A percentile compares a stretch with the other conserved stretches of the same genome.
Conservation (phyloP, 2,888 invertebrate genomes). For the Perizoma affinitatum region DNA sequence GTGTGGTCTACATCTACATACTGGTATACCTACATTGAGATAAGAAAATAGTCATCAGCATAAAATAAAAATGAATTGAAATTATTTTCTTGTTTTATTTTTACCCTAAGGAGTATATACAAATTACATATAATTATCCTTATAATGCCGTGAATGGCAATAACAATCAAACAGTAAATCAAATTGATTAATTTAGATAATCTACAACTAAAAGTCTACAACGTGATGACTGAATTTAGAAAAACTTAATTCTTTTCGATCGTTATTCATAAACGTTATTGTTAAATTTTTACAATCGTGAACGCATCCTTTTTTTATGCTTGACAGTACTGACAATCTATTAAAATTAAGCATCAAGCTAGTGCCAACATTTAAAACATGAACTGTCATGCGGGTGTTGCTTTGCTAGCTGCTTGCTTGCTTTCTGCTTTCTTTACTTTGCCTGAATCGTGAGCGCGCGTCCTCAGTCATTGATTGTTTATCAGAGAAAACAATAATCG, state of each 20-base stretch:
- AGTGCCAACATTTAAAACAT: constrained; percentile 59
- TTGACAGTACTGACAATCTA: constrained; percentile 49
- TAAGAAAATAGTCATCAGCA: constrained; percentile 81
- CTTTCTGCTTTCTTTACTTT: constrained; percentile 76
- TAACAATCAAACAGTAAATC: too few species aligned
- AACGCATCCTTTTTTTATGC: constrained; percentile 48
- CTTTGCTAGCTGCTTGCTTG: constrained; percentile 66
- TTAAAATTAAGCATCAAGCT: constrained; percentile 30
- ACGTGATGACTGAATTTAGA: too few species aligned
- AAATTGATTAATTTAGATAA: too few species aligned
- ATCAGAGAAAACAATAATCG: constrained; percentile 60
- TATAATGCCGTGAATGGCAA: too few species aligned
- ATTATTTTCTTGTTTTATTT: constrained; percentile 19
- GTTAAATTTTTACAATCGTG: constrained; percentile 25
- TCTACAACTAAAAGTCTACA: too few species aligned
- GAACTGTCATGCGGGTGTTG: constrained; percentile 71
- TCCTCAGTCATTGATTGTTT: constrained; percentile 68
- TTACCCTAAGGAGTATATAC: background rate
- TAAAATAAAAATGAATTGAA: constrained; percentile 62
- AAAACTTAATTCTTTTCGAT: too few species aligned
- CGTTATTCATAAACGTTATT: too few species aligned
- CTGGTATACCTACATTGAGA: constrained; percentile 60
- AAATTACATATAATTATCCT: too few species aligned
- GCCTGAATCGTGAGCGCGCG: constrained; percentile 73
- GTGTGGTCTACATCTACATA: constrained; percentile 72